phyloP scores from a whole-genome alignment of 1,140 invertebrate genomes.

The Lepidurus packardi region DNA sequence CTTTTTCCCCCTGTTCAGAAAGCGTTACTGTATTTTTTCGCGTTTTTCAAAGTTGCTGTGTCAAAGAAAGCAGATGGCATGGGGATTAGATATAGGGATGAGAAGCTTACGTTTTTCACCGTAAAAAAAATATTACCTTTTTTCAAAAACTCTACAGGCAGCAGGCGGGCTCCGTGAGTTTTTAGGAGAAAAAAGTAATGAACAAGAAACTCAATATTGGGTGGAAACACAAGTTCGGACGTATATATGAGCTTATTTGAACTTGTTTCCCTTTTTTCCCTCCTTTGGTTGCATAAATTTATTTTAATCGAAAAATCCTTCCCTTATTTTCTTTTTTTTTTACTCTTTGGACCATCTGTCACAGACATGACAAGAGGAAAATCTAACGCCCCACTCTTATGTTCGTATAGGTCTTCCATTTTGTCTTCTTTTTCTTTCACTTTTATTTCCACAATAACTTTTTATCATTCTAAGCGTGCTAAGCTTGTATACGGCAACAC shows the following conservation, averaged over 20 bases:
- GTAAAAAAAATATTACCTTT: neutral
- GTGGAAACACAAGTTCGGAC: neutral
- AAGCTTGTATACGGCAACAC: neutral
- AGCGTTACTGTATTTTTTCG: neutral
- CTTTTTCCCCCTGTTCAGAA: neutral
- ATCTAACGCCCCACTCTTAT: conserved; percentile 8
- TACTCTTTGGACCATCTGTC: neutral
- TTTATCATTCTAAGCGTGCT: neutral
- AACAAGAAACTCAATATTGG: conserved; percentile 7
- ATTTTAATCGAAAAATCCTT: conserved; percentile 20
- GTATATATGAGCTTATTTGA: neutral
- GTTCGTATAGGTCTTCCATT: neutral
- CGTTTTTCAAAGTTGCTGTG: neutral
- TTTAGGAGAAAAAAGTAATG: neutral
- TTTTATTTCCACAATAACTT: neutral
- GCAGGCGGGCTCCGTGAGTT: no score
- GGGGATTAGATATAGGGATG: neutral
- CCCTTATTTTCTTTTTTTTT: neutral
- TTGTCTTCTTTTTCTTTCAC: neutral
- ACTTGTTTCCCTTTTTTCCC: neutral
- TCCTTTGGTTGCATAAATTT: conserved; percentile 16
- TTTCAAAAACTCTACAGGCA: neutral
- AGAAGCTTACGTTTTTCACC: conserved; percentile 1
- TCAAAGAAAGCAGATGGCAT: conserved; percentile 2
- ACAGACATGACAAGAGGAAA: conserved; percentile 10